Evolutionary conservation across 2,113 vertebrate genomes (phyloP), one percentile per base, ranked within the genome.

Genomic region (Cochlearius cochlearius): DNA sequence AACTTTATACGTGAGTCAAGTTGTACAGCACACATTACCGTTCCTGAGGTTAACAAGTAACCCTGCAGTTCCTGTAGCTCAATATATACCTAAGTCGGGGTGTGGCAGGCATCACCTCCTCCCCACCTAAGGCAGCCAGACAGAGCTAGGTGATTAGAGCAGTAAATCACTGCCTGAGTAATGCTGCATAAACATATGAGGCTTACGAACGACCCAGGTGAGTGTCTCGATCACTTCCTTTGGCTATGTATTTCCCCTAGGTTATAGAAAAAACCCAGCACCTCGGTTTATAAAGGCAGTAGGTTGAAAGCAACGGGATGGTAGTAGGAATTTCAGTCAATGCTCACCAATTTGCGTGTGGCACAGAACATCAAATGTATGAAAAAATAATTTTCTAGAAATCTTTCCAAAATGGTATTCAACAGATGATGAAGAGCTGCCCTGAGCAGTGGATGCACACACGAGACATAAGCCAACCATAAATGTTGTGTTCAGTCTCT

Each of bases 111-210:
- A 94, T 91, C 96, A 96, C 98, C 97, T 98, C 96, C 96, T 95
- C 94, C 96, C 97, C 96, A 95, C 95, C 97, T 96, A 66, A 90
- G 86, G 86, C 88, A 97, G 95, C 97, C 97, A 98, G 98, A 98
- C 98, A 56, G 92, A 88, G 82, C 91, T 91, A 96, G 98, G 97
- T 94, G 86, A 92, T 96, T 90, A 93, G 82, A 92, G 88, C 74
- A 73, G 93, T 96, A 98, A 98, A 98, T 98, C 97, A 98, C 97
- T 97, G 94, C 94, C 96, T 99, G 98, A 99, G 98, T 99, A 98
- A 99, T 62, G 21, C 74, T 89, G 84, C 74, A 93, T 85, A 98
- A 97, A 97, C 79, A 97, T 25, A 76, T 18, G 12, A 67, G 63
- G 87, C 67, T 92, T 94, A 93, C 4, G 3, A 81, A 69, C 93